Conservation (phyloP, 2,113 vertebrate genomes). For the Parus major region DNA sequence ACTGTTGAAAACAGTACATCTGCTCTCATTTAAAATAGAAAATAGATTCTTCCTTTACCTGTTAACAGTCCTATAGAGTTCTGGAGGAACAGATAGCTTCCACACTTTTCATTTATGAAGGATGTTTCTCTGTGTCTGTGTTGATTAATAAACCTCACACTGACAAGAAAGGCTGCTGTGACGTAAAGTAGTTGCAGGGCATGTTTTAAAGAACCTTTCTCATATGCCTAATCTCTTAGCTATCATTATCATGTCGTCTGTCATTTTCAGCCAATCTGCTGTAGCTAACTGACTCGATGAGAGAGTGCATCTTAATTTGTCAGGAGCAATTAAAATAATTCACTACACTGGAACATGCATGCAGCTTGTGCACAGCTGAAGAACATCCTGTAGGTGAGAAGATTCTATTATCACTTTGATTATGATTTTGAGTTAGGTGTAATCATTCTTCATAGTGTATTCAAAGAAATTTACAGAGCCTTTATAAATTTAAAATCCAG, state of each 20-base stretch:
- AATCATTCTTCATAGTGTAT: not conserved
- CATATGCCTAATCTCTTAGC: not conserved
- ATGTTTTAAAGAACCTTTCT: slow-evolving; percentile 9
- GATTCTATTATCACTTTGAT: not conserved
- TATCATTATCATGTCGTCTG: not conserved
- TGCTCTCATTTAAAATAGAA: slow-evolving; percentile 6
- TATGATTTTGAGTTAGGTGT: not conserved
- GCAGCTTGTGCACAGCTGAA: not conserved
- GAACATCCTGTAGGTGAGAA: not conserved
- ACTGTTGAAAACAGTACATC: not conserved
- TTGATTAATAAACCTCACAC: slow-evolving; percentile 19
- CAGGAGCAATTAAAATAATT: slow-evolving; percentile 47
- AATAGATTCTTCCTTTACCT: not conserved
- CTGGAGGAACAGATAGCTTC: not conserved
- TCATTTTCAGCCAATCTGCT: slow-evolving; percentile 23
- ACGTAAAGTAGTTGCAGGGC: not conserved
- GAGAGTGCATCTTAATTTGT: slow-evolving; percentile 25
- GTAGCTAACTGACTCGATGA: not conserved
- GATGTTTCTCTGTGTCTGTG: not conserved
- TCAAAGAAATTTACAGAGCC: not conserved
- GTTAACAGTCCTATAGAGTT: not conserved
- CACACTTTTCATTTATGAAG: not conserved
- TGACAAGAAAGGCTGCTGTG: not conserved
- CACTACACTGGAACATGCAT: not conserved
- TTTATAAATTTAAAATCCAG: not conserved